phyloP scores from a whole-genome alignment of 2,888 invertebrate genomes.

The Copidosoma aretas region DNA sequence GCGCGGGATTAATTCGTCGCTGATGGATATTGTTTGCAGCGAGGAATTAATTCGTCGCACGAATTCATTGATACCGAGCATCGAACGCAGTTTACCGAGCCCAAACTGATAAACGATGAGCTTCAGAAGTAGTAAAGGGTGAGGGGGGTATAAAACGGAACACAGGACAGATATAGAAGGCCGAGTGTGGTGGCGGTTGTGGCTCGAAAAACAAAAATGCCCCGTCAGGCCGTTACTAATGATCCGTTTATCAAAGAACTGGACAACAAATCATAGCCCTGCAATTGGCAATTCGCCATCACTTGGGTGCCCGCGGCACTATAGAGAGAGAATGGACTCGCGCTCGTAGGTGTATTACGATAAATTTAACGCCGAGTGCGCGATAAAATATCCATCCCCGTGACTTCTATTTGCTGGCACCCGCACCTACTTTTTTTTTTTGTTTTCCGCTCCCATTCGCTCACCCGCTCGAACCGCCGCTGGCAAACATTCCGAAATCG shows the following conservation, averaged over 20 bases:
- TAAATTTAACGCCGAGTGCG: constrained; percentile 12
- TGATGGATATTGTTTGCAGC: no score
- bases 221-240: constrained; percentile 12
- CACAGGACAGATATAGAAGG: no score
- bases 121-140: no score
- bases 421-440: not conserved
- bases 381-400: constrained; percentile 6
- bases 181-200: no score
- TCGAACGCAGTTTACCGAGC: no score
- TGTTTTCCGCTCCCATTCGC: not conserved
- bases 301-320: not conserved
- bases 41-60: no score
- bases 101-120: no score
- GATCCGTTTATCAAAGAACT: constrained; percentile 26
- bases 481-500: not conserved
- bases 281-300: constrained; percentile 34
- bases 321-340: constrained; percentile 18
- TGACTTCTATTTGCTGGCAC: not conserved
- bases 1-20: no score
- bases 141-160: no score
- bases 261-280: constrained; percentile 22
- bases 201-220: no score
- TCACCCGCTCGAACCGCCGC: no score
- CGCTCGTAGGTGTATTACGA: constrained; percentile 25
- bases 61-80: no score